Evolutionary conservation across 2,113 vertebrate species (phyloP), one percentile per base, ranked within the genome.

Genomic region (Corythornis madagascariensis): DNA sequence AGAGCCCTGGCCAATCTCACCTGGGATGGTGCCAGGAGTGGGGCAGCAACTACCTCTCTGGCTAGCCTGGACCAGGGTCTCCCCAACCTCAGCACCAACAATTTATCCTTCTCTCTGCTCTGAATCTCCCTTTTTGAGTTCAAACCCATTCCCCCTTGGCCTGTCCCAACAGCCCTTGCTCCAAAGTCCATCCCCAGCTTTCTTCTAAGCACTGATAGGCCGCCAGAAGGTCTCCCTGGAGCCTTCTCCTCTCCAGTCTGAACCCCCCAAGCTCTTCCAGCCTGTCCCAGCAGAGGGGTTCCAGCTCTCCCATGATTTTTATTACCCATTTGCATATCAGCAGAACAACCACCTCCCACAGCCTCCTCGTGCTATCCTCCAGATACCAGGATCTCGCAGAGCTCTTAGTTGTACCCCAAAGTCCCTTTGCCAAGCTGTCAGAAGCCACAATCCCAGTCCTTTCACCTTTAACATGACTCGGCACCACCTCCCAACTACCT

Each of bases 401-500:
- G 66, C 59, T 21, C 59, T 19, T 5, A 7, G 26, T 6, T 9
- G 24, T 2, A 14, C 59, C 81, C 67, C 53, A 9, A 31, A 60
- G n/a, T 29, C 47, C 33, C 53, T 72, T 25, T 53, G 53, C 67
- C 16, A 7, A 66, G 47, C 33, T 18, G 9, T 20, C 13, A 33
- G 40, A 42, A 61, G 55, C 75, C 53, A 4, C 2, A 0, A 10
- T 38, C 31, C 66, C 42, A 16, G 45, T 5, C 35, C 48, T 38
- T 43, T 10, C 15, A 6, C 15, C n/a, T 40, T 29, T 22, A 19
- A 8, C 0, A 6, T 2, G 18, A 3, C 4, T 5, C 1, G 2
- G 29, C 59, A 24, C 10, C 40, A 3, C 42, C 35, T 72, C 65
- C 42, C 0, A 21, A 60, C 3, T 92, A 98, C 98, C 98, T 99